phyloP scores from a whole-genome alignment of 2,797 vertebrate species.

The Rousettus madagascariensis region DNA sequence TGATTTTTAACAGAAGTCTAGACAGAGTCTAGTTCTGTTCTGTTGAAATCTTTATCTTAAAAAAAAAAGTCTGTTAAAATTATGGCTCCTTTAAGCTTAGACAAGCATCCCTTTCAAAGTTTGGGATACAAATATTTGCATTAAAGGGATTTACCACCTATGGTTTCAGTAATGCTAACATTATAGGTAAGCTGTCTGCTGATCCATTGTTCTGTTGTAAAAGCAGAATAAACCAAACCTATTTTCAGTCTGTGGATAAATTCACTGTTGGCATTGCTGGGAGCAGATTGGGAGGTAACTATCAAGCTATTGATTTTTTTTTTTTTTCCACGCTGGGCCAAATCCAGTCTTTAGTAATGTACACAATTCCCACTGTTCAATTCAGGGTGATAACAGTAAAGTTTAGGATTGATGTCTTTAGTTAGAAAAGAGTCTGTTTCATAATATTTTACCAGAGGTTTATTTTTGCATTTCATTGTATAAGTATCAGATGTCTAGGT shows the following conservation, averaged over 20 bases:
- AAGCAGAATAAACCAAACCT: conserved; percentile 47
- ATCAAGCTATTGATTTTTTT: conserved; percentile 49
- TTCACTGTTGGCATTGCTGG: conserved; percentile 53
- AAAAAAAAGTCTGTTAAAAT: conserved; percentile 59
- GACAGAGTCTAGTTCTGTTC: background rate
- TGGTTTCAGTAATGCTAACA: conserved; percentile 50
- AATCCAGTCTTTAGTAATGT: conserved; percentile 50
- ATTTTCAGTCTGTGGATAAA: conserved; percentile 55
- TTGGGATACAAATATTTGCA: conserved; percentile 54
- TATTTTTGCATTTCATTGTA: conserved; percentile 39
- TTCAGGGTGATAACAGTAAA: conserved; percentile 61
- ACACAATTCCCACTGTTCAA: background rate
- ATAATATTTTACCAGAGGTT: conserved; percentile 24
- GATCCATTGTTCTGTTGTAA: conserved; percentile 49
- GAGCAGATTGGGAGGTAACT: conserved; percentile 45
- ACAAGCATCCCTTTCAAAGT: conserved; percentile 45
- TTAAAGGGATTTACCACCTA: conserved; percentile 60
- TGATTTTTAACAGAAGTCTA: background rate
- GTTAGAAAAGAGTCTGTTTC: conserved; percentile 41
- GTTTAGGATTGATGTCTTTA: conserved; percentile 32
- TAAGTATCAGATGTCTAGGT: conserved; percentile 18
- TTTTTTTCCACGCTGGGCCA: background rate
- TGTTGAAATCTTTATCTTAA: conserved; percentile 39
- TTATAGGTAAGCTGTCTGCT: conserved; percentile 40
- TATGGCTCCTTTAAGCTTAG: conserved; percentile 48